These are phyloP conservation scores for Cyrtodaria siliqua DNA, from an alignment of 2,888 invertebrate genomes.

Conservation along the genomic window DNA sequence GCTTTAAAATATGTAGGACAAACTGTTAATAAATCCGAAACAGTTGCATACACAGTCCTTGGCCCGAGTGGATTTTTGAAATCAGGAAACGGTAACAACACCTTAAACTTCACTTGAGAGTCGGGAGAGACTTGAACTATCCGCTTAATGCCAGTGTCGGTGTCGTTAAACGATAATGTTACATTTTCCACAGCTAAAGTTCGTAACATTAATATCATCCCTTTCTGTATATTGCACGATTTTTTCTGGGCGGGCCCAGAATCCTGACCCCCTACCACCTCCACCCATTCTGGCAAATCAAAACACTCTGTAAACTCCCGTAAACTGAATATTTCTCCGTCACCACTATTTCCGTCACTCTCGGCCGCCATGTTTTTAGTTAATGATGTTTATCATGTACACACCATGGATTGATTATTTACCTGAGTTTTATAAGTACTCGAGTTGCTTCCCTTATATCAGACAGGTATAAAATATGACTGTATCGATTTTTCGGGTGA, in stretches of 20 bases:
- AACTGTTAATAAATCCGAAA: constrained; percentile 74
- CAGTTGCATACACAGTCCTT: constrained; percentile 66
- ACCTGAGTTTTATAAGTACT: constrained; percentile 46
- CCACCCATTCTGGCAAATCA: constrained; percentile 71
- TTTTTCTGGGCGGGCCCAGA: constrained; percentile 53
- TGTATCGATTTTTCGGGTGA: no score
- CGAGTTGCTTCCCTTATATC: constrained; percentile 45
- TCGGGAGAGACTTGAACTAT: constrained; percentile 72
- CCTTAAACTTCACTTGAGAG: constrained; percentile 70
- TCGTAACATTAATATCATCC: constrained; percentile 73
- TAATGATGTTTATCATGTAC: constrained; percentile 13
- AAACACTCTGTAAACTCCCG: constrained; percentile 70
- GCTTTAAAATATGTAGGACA: constrained; percentile 78
- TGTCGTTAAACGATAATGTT: constrained; percentile 70
- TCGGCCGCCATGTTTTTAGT: constrained; percentile 67
- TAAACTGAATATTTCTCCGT: constrained; percentile 48
- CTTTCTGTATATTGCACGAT: constrained; percentile 64
- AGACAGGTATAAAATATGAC: no score
- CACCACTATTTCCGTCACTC: constrained; percentile 46
- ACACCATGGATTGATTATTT: constrained; percentile 30
- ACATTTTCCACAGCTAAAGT: constrained; percentile 69
- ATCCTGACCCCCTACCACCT: constrained; percentile 70
- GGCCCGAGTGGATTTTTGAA: constrained; percentile 51
- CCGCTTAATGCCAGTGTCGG: constrained; percentile 63
- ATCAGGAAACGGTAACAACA: constrained; percentile 67